Base-by-base conservation (phyloP, 2,888 invertebrate species). In the Hyppa rectilinea region DNA sequence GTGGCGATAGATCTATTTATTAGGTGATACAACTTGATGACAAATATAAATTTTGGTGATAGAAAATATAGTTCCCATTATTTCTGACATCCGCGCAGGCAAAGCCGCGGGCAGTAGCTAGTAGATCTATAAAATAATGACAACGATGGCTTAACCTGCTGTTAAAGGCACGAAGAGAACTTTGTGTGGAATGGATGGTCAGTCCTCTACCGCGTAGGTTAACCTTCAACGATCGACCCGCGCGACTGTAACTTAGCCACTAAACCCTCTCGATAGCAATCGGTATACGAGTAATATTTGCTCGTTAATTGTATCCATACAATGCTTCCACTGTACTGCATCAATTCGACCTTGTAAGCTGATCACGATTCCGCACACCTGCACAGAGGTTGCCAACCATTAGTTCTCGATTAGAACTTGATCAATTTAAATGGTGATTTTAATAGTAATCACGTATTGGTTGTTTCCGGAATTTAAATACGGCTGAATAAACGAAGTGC, bases 351-450 rank as follows among this genome's bases (percentile, higher is more conserved):
- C 93, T 93, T 93, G 93, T 85, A 73, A 82, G 79, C 81, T 81
- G 85, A 88, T 92, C 92, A 92, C 92, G 92, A 92, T 81, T 87
- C 80, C 29, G 88, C 85, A 86, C 91, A 90, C 90, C 91, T 92
- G 91, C 88, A 86, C 17, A 53, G 63, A 60, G 66, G 56, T 78
- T 58, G 52, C 61, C 29, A 72, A 82, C 73, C 45, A 49, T 49
- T 63, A 29, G 78, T 81, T 66, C 65, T 60, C 68, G 63, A 60
- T 64, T 69, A 74, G 43, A 82, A 76, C 36, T 63, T 76, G 62
- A 77, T 63, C 60, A 58, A 75, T 66, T 56, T 60, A 58, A 58
- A 60, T 49, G 50, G 36, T 59, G 36, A 20, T 49, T 77, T 61
- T n/a, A 60, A 69, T 77, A 43, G 52, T 78, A n/a, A 63, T 50